Base-by-base conservation (phyloP, 2,113 vertebrate species). In the Ptychochromis oligacanthus region DNA sequence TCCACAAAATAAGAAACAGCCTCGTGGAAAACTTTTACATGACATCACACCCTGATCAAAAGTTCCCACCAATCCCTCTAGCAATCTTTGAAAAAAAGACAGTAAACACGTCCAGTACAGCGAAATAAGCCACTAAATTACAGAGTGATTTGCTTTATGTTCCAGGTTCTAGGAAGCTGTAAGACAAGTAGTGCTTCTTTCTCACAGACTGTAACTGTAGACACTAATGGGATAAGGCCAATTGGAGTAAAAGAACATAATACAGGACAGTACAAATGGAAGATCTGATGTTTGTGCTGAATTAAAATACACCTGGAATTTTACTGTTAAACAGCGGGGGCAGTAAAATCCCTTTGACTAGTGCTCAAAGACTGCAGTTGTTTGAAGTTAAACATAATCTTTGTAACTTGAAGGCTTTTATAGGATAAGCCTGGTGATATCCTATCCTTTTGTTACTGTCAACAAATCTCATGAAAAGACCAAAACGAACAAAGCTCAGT, bases 281-380 rank as follows among this genome's bases (percentile, higher is more conserved):
- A 36, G 43, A 60, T 64, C 60, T 79, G 58, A 79, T 54, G 52
- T 72, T 54, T 80, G 80, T 85, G 49, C 31, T 7, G 14, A 61
- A 62, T 72, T 81, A 28, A 78, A 81, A 60, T 61, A 64, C 17
- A 77, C n/a, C 36, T 24, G n/a, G 60, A 67, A 56, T 75, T 85
- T 83, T 56, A 58, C 57, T 56, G 34, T 80, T 54, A 8, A 20
- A 20, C 20, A 18, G 7, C 1, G 8, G 20, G 52, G 20, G n/a
- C 20, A n/a, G 20, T 55, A 55, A 55, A 55, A n/a, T 55, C 54
- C 20, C 46, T 49, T 11, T n/a, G 7, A 55, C 52, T n/a, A 8
- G 52, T 9, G 20, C 20, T 55, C 7, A n/a, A 55, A 55, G 52
- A 55, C 20, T 55, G 20, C 10, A 56, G 20, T 56, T 22, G 54